Evolutionary conservation across 2,113 vertebrate genomes (phyloP), one percentile per base, ranked within the genome.

Genomic region (Phrynosoma platyrhinos): DNA sequence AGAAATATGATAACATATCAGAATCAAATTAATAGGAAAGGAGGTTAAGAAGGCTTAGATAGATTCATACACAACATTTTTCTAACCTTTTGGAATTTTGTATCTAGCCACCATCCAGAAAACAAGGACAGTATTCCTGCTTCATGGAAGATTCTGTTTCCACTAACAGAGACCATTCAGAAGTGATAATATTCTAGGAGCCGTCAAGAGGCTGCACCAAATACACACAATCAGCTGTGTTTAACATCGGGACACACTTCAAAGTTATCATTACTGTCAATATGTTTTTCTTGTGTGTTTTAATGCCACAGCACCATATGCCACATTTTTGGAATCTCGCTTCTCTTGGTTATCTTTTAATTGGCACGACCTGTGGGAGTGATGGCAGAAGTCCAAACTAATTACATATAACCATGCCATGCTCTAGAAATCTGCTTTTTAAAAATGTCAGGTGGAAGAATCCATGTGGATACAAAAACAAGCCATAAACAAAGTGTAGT

Each of bases 281-380:
- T 94, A 92, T 88, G 66, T 92, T 95, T 93, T 83, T 93, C 93
- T 64, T 83, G 85, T 92, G 88, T 93, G 80, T 78, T 92, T 82
- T 90, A 86, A 90, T 93, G 91, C 90, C 91, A 88, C 78, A 36
- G 2, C 84, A 85, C 94, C 96, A 97, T 95, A 96, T 96, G 96
- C 92, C 92, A 84, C 85, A 88, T 58, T 96, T 82, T 94, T 91
- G 88, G 94, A 94, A 80, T 90, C 93, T 10, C 71, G 32, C 91
- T 87, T 96, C 93, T 80, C 88, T 94, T 75, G 84, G 89, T 95
- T 92, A 88, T 93, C 90, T 90, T 93, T 95, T 96, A 96, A 97
- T 97, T 96, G 95, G 89, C 90, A 95, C 95, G 95, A 96, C 96
- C 96, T 96, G 92, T 95, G 94, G 90, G 91, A 97, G 93, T 87